Evolutionary conservation across 1,140 invertebrate species (phyloP), one percentile per base, ranked within the genome.

Genomic region (Babylonia areolata): DNA sequence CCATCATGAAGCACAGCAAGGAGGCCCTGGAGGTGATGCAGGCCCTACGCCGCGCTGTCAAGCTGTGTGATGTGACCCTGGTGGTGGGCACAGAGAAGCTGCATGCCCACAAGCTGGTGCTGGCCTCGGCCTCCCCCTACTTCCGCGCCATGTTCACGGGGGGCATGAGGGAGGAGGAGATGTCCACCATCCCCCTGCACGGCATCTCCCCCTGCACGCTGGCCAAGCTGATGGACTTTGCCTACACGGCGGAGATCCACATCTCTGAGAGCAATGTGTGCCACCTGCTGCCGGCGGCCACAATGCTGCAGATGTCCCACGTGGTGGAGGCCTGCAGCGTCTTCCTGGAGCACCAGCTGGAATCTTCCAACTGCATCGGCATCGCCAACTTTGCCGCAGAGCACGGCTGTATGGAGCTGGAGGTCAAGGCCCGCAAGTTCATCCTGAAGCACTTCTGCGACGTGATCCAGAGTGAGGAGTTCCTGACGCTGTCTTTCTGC

Each of bases 91-190:
- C 92, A 33, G 91, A 92, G 84, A 88, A 90, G 69, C 93, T 93
- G 86, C 75, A 88, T 80, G 93, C 92, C 51, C 94, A 94, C 88
- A 94, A 94, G 85, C 90, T 94, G 71, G 93, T 94, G 6, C 84
- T 94, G 77, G 94, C 94, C 5, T 91, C 94, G 33, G 91, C 93
- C 33, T 93, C 93, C 90, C 90, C 92, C 35, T 93, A 94, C 90
- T 99, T 99, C 94, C 97, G 98, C 95, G 98, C 98, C 69, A 99
- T 99, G 98, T 98, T 98, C 85, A 99, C 98, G 31, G 97, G 98
- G 64, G 98, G 99, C 1, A 95, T 98, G 87, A 97, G 97, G 90
- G 98, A 98, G 94, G 96, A 96, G 89, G 97, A 97, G 91, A 98
- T 97, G 97, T 96, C 96, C 0, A 95, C 96, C 9, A 97, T 98